Evolutionary conservation across 2,888 invertebrate species (phyloP).

Genomic region (Uloborus plumipes): DNA sequence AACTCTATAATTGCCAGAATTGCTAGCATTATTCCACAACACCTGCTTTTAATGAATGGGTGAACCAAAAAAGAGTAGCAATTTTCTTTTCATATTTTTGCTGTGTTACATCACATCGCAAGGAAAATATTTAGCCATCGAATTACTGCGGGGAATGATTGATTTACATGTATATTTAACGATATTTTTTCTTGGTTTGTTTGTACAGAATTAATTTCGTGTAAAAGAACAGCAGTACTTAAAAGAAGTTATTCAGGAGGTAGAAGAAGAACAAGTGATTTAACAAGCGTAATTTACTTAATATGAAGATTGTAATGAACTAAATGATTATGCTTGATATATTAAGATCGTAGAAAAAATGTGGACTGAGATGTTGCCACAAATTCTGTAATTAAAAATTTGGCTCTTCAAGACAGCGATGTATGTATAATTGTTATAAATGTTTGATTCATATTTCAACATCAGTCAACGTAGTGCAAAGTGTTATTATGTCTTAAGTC

Average conservation of each 20-base stretch:
- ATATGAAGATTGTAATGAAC: conserved; percentile 20
- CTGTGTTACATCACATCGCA: not conserved
- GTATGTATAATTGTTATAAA: no score
- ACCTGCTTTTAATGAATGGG: conserved; percentile 52
- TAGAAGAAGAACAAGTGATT: not conserved
- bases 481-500: no score
- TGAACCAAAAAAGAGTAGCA: conserved; percentile 24
- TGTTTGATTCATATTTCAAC: no score
- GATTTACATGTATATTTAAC: conserved; percentile 29
- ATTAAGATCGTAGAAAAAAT: no score
- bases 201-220: no score
- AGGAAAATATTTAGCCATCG: conserved; percentile 29
- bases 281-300: conserved; percentile 29
- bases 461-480: no score
- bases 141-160: conserved; percentile 38
- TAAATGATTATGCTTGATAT: no score
- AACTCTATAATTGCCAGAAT: conserved; percentile 47
- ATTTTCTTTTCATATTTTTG: conserved; percentile 5
- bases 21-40: conserved; percentile 48
- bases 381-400: no score
- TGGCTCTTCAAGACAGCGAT: no score
- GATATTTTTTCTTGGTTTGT: not conserved
- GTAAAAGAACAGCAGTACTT: no score
- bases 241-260: no score
- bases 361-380: no score